phyloP scores from a whole-genome alignment of 2,888 invertebrate species.

The Napeogenes sylphis region DNA sequence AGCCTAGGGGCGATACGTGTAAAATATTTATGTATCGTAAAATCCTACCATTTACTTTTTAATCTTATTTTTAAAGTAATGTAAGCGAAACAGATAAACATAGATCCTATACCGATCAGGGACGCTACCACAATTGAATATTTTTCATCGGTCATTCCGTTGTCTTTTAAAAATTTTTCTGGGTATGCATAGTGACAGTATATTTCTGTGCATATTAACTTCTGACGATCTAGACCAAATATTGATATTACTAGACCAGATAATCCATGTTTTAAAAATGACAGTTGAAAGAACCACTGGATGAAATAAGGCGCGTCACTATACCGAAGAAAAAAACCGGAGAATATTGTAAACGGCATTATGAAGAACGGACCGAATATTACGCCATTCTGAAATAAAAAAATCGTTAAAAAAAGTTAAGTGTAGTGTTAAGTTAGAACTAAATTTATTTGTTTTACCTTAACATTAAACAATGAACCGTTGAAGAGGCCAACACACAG shows the following conservation, averaged over 20 bases:
- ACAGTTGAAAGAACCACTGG: slow-evolving; percentile 91
- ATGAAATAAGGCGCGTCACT: slow-evolving; percentile 87
- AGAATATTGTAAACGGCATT: slow-evolving; percentile 92
- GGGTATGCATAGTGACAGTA: slow-evolving; percentile 88
- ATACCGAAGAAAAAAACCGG: slow-evolving; percentile 93
- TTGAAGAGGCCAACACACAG: slow-evolving; percentile 91
- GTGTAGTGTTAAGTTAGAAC: no score
- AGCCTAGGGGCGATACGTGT: background rate
- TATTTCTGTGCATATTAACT: slow-evolving; percentile 83
- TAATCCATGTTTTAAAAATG: slow-evolving; percentile 92
- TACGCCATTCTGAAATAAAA: slow-evolving; percentile 85
- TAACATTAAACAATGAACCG: slow-evolving; percentile 87
- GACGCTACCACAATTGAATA: slow-evolving; percentile 82
- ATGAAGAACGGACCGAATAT: slow-evolving; percentile 92
- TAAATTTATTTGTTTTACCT: slow-evolving; percentile 67
- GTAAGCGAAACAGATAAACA: slow-evolving; percentile 81
- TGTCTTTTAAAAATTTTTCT: slow-evolving; percentile 83
- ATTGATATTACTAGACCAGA: slow-evolving; percentile 89
- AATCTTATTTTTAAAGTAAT: slow-evolving; percentile 81
- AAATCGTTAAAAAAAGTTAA: background rate
- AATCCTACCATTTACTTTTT: slow-evolving; percentile 67
- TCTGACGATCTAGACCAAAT: slow-evolving; percentile 87
- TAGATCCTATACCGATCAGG: slow-evolving; percentile 79
- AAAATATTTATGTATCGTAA: background rate
- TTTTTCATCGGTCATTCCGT: slow-evolving; percentile 82